phyloP scores from a whole-genome alignment of 2,888 invertebrate species.

The Limnephilus marmoratus region DNA sequence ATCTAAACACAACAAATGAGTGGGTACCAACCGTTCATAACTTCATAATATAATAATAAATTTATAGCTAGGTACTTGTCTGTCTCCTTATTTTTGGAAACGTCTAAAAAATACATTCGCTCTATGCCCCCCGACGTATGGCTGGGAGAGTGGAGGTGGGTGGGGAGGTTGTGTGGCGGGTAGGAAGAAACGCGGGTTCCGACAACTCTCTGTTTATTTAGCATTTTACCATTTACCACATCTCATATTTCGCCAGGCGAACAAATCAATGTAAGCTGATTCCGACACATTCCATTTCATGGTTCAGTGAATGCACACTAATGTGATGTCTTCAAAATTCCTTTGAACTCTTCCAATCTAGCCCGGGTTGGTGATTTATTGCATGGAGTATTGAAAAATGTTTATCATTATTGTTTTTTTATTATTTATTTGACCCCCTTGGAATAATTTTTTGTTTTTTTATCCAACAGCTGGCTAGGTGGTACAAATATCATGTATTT shows the following conservation, averaged over 20 bases:
- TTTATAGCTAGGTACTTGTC: neutral
- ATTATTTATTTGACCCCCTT: too few species aligned
- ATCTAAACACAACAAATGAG: neutral
- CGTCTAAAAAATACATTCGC: neutral
- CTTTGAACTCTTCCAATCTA: slow-evolving; percentile 6
- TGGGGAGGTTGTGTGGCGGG: neutral
- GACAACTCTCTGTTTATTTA: slow-evolving; percentile 42
- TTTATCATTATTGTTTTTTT: neutral
- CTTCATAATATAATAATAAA: neutral
- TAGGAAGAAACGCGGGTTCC: slow-evolving; percentile 15
- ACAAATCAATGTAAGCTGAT: slow-evolving; percentile 51
- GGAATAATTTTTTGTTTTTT: neutral
- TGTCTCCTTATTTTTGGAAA: neutral
- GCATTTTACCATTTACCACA: slow-evolving; percentile 18
- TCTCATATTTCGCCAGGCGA: slow-evolving; percentile 46
- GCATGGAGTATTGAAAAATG: slow-evolving; percentile 4
- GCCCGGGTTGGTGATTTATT: slow-evolving; percentile 4
- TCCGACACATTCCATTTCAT: slow-evolving; percentile 52
- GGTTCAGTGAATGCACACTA: slow-evolving; percentile 43
- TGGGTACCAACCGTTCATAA: neutral
- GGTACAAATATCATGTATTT: neutral
- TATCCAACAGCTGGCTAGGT: neutral
- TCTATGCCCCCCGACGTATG: neutral
- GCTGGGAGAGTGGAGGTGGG: neutral
- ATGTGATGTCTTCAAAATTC: slow-evolving; percentile 32